A percentile compares a stretch with the other conserved stretches of the same genome.
Conservation (phyloP, 2,888 invertebrate genomes). For the Melitaea athalia region DNA sequence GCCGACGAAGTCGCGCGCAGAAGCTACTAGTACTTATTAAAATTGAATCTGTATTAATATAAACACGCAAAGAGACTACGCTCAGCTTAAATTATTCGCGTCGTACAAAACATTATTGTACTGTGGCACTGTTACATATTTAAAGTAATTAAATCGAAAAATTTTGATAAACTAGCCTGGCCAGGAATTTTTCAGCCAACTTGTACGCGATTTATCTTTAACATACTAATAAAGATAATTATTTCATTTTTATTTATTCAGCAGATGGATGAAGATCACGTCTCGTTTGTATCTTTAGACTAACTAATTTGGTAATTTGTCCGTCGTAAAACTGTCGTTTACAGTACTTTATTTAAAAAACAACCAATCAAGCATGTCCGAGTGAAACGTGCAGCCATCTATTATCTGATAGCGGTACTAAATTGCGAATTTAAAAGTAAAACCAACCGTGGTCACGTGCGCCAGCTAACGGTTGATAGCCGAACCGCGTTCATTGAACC, state of each 20-base stretch:
- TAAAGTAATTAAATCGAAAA: too few species aligned
- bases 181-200: too few species aligned
- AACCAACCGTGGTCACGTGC: constrained; percentile 67
- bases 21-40: too few species aligned
- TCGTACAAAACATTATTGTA: too few species aligned
- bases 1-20: too few species aligned
- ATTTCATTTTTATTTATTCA: not conserved
- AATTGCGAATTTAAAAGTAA: constrained; percentile 76
- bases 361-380: constrained; percentile 16
- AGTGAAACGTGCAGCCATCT: constrained; percentile 54
- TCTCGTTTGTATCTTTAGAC: too few species aligned
- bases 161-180: too few species aligned
- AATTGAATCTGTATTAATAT: too few species aligned
- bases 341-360: constrained; percentile 8
- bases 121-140: too few species aligned
- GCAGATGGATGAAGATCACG: not conserved
- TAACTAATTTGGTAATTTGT: not conserved
- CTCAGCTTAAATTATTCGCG: too few species aligned
- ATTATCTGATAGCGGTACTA: constrained; percentile 69
- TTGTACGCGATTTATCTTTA: too few species aligned
- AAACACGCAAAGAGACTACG: too few species aligned
- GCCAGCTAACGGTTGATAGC: constrained; percentile 73
- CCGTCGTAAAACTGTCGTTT: not conserved
- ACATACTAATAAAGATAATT: not conserved
- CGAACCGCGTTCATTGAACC: constrained; percentile 75